Base-by-base conservation (phyloP, 2,888 invertebrate species). In the Venusia cambrica region DNA sequence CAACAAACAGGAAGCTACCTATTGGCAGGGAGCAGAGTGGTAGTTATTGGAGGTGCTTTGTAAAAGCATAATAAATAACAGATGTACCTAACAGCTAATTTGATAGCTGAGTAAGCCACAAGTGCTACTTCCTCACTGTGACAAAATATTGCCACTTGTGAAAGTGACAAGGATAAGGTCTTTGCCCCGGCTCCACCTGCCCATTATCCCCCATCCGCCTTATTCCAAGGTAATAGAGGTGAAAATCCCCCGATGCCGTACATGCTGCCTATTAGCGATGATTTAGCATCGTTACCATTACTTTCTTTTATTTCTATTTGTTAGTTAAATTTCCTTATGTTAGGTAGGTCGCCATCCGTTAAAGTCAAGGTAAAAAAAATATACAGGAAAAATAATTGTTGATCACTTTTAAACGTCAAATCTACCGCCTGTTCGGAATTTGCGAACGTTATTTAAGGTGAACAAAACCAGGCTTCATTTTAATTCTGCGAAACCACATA, bases 121-220 rank as follows among this genome's bases (percentile, higher is more conserved):
- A 22, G 5, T 17, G 19, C 7, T 14, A 40, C 29, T 45, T 45
- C 45, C 41, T 38, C n/a, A n/a, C n/a, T 9, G 15, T 21, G 14
- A 24, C 31, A 27, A 38, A 43, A 31, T 40, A 55, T 39, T 43
- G 31, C 45, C 50, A 45, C 47, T 54, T 47, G 64, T 45, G 65
- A 66, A 66, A 66, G 65, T 45, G 44, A 46, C 48, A 63, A 62
- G 63, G 65, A 62, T 56, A 47, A 46, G 63, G 62, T 65, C 65
- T 57, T 55, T 60, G 62, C 50, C 60, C 61, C 44, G 22, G 26
- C 26, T 38, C 12, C 32, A 8, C 17, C 25, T n/a, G 7, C 7
- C 1, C n/a, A 40, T 44, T 40, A 45, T 48, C 44, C 41, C 41
- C 35, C 36, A 25, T 51, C 49, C 45, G 48, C 44, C 26, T 51